Conservation (phyloP, 2,113 vertebrate species). For the Poeciliopsis occidentalis region DNA sequence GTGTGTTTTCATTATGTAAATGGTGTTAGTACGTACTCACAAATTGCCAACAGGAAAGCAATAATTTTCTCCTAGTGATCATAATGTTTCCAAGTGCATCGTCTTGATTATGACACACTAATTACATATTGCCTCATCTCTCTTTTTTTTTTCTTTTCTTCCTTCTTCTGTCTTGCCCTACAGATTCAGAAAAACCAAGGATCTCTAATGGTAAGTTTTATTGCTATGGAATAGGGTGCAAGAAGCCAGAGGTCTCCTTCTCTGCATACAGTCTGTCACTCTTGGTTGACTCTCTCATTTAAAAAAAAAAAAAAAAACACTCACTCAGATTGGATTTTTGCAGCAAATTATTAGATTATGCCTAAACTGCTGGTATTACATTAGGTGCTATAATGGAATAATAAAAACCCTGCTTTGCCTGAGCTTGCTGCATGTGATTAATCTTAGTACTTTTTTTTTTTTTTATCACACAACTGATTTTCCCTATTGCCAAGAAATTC, state of each 20-base stretch:
- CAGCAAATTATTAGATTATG: conserved; percentile 86
- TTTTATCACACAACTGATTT: conserved; percentile 97
- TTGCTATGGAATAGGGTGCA: conserved; percentile 80
- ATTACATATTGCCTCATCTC: conserved; percentile 95
- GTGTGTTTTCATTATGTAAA: conserved; percentile 99
- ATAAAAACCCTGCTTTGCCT: conserved; percentile 92
- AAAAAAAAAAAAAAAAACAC: conserved; percentile 81
- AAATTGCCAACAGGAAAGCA: conserved; percentile 99
- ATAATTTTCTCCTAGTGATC: conserved; percentile 99
- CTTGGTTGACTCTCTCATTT: conserved; percentile 92
- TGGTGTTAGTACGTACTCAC: conserved; percentile 99
- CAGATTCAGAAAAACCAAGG: conserved; percentile 99
- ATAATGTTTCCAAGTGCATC: conserved; percentile 99
- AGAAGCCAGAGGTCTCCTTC: conserved; percentile 66
- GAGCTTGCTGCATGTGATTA: conserved; percentile 96
- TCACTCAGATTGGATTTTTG: conserved; percentile 93
- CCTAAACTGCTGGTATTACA: conserved; percentile 96
- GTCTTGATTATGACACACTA: conserved; percentile 99
- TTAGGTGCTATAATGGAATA: conserved; percentile 96
- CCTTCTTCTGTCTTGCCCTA: conserved; percentile 62
- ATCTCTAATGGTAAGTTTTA: conserved; percentile 99
- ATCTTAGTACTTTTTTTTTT: conserved; percentile 85
- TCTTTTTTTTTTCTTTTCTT: conserved; percentile 21
- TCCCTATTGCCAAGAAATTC: conserved; percentile 89
- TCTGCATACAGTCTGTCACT: conserved; percentile 85